Base-by-base conservation (phyloP, 2,888 invertebrate genomes). In the Eretmocerus hayati region DNA sequence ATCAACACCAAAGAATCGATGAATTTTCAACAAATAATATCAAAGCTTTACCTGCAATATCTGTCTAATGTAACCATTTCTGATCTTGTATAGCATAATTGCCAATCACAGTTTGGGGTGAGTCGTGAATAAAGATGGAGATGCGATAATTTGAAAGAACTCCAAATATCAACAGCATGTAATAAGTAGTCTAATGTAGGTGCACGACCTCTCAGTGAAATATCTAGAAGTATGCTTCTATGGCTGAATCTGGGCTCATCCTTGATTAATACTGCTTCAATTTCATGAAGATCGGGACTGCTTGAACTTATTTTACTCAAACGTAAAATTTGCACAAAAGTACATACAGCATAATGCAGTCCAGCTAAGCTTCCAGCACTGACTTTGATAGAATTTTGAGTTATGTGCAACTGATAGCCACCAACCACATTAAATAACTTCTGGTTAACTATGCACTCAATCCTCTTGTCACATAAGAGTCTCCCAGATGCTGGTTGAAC, bases 221-320 rank as follows among this genome's bases (percentile, higher is more conserved):
- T 73, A 58, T 82, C 82, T 52, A 81, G 65, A 35, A 80, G 65
- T 40, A 81, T 74, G 5, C 77, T 81, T 53, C 82, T 69, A 57
- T 77, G 76, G 23, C 71, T 67, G 32, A 80, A 69, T 44, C 75
- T 72, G 2, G 81, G 81, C 58, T 75, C 74, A 58, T 82, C 82
- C 53, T 78, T 76, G 49, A 81, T 78, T 26, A 76, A 63, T 37
- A 75, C 66, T 11, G 75, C 67, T 5, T 69, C 69, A 20, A 70
- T 63, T 53, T 71, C 68, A 44, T 64, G 67, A 3, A 59, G 56
- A 33, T 69, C 72, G 16, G 58, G 59, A 42, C 62, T 65, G 4
- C 58, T 55, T 18, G 50, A 46, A 40, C 46, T 42, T 31, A 39
- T 37, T 52, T 69, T 69, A 59, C 74, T 75, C 43, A 79, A 61